Base-by-base conservation (phyloP, 2,888 invertebrate species). In the Sesamia inferens region DNA sequence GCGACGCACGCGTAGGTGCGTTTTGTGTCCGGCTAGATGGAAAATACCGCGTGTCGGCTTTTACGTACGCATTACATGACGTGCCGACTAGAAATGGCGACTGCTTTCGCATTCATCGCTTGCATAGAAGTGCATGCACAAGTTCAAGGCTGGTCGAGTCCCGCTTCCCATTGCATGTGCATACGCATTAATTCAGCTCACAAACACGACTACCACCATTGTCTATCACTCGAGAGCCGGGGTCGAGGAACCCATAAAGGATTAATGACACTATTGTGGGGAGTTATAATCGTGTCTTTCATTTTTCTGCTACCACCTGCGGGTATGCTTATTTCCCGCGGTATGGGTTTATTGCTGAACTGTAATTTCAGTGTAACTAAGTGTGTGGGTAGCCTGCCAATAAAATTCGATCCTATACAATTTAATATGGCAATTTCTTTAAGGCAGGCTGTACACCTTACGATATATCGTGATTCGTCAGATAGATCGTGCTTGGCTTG, bases 71-170 rank as follows among this genome's bases (percentile, higher is more conserved):
- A 79, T 83, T 90, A 90, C 89, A 90, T 90, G 91, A 93, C 90
- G 90, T 85, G 91, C 86, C 87, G 90, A 90, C 93, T 94, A 95
- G 95, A 94, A 94, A 94, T 92, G 92, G 92, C 93, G 90, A 89
- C 88, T 90, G 91, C 91, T 93, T 93, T 93, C 89, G 93, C 93
- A 94, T 93, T 92, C 93, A 91, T 91, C 89, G 93, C 89, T 88
- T 83, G 93, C 91, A 90, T 92, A 91, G 90, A 91, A 90, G 89
- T 92, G 94, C 93, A 92, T 90, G 90, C 81, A 87, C 93, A 95
- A 95, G 96, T 96, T 96, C 96, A 96, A 96, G 96, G 96, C 94
- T 95, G 95, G 94, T 93, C 95, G 91, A 88, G 87, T 90, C 90
- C 88, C 92, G 92, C 93, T 94, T 94, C 93, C 94, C 94, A 93